Percentiles rank a stretch among this genome's conserved stretches.
Conservation (phyloP, 35 echinoderm and acorn worm genomes). For the Stichopus chloronotus region DNA sequence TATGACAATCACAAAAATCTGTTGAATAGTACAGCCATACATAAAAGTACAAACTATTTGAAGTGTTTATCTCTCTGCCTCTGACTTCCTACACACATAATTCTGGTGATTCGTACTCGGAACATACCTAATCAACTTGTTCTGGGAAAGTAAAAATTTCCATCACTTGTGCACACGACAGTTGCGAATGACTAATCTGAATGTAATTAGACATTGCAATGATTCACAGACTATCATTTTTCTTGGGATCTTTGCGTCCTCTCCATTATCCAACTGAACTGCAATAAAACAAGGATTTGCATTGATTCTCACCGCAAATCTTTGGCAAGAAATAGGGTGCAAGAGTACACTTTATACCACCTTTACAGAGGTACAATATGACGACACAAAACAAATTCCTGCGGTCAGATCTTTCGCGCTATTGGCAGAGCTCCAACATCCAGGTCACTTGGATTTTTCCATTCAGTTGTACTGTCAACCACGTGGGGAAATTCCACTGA, state of each 20-base stretch:
- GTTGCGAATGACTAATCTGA: background rate
- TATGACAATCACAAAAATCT: too few species aligned
- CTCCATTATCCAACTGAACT: too few species aligned
- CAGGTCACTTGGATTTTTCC: background rate
- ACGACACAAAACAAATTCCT: background rate
- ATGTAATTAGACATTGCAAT: background rate
- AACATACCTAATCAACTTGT: background rate
- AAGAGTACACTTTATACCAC: too few species aligned
- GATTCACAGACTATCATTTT: background rate
- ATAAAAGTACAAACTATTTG: too few species aligned
- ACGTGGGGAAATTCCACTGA: background rate
- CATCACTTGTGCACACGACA: background rate
- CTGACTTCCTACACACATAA: background rate
- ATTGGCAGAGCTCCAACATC: background rate
- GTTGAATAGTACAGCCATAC: too few species aligned
- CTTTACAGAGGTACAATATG: too few species aligned
- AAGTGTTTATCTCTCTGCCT: too few species aligned
- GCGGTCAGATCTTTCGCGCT: background rate
- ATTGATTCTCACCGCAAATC: too few species aligned
- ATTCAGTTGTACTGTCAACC: background rate
- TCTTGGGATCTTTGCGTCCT: too few species aligned
- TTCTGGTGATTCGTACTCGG: background rate
- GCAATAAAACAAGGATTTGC: too few species aligned
- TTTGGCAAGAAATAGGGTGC: too few species aligned
- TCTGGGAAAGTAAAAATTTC: background rate